These are phyloP conservation scores for Falcunculus frontatus DNA, from an alignment of 2,113 vertebrate genomes.

Conservation along the genomic window DNA sequence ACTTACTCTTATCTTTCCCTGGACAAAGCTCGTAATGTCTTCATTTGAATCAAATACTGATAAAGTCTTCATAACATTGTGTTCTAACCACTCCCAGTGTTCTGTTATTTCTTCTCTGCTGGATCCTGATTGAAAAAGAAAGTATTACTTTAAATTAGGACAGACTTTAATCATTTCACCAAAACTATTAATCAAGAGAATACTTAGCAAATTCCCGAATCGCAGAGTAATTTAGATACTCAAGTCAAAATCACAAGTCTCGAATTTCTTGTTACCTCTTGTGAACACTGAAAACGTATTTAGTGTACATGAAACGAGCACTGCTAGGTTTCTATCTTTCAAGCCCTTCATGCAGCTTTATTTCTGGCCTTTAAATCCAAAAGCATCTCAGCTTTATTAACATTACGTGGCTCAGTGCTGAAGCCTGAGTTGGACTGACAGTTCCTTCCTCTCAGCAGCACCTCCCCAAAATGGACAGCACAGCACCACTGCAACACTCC, in stretches of 20 bases:
- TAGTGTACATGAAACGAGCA: not conserved
- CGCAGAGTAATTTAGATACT: not conserved
- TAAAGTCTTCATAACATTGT: conserved; percentile 93
- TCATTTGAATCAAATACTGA: conserved; percentile 95
- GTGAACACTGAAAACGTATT: not conserved
- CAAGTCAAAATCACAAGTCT: not conserved
- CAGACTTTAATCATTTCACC: not conserved
- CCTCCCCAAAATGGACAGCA: accelerated
- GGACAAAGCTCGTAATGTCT: conserved; percentile 97
- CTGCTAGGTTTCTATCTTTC: not conserved
- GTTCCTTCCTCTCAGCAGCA: not conserved
- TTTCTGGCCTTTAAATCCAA: not conserved
- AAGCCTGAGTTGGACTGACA: not conserved
- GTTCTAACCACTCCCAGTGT: conserved; percentile 96
- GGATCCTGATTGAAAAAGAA: conserved; percentile 75
- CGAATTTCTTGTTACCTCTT: not conserved
- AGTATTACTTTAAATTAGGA: not conserved
- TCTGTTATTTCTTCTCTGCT: conserved; percentile 90
- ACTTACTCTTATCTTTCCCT: conserved; percentile 96
- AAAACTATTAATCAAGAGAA: conserved; percentile 1
- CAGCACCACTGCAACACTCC: not conserved
- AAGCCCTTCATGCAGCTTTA: not conserved
- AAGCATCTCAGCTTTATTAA: not conserved
- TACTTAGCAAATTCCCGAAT: not conserved
- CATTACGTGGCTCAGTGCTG: not conserved